Evolutionary conservation across 2,888 invertebrate species (phyloP), one percentile per base, ranked within the genome.

Genomic region (Chaetogeoica ovagalla): DNA sequence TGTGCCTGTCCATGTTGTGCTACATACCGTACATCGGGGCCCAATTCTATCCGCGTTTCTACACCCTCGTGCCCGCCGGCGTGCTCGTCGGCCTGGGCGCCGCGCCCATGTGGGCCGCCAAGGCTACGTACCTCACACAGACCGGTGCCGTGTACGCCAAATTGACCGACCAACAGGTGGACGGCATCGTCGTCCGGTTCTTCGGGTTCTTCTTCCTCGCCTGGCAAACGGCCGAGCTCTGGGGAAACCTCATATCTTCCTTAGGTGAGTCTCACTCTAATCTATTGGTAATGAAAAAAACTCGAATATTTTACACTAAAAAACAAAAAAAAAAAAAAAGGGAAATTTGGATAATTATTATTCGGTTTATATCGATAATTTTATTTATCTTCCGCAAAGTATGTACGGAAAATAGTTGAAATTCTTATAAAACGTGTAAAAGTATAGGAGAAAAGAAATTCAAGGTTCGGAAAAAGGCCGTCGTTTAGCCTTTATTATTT

Each of bases 201-300:
- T 98, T 98, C 87, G 98, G 98, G 66, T 94, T 97, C 90, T 98
- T 98, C 91, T 98, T 98, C 89, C 91, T 97, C 84, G 94, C 97
- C 83, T 97, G 97, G 92, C 97, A 98, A 87, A 94, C 96, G 21
- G 95, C 97, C 84, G 95, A 97, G 88, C 91, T 98, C 70, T 95
- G 96, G 94, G 97, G 98, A 85, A 98, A 98, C 87, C 90, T 98
- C 83, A 92, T 97, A 85, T 96, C 96, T n/a, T 96, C 96, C 83
- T 89, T 94, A 84, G 93, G 93, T 93, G 86, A 90, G 92, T 88
- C 84, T 17, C 30, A 30, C 30, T 30, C 2, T 30, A 30, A 30
- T 30, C 30, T 30, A 4, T 30, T 30, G 4, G 30, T 30, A 30
- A 2, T n/a, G n/a, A 30, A 30, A 30, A 4, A 30, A 30, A 30